Base-by-base conservation (phyloP, 2,888 invertebrate species). In the Pseudococcus viburni region DNA sequence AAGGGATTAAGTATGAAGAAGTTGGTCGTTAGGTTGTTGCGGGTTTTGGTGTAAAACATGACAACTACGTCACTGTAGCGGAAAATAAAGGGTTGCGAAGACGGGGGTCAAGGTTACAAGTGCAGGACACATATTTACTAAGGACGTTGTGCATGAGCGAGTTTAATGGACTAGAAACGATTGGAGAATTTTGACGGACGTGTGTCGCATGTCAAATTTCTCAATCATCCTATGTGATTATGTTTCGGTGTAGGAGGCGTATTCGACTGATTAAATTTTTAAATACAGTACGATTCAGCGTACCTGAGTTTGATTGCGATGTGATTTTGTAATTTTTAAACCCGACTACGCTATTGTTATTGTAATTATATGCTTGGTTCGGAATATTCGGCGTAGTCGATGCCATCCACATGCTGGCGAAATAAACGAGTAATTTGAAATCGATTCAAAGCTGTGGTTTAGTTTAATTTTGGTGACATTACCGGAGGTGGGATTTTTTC, bases 191-290 rank as follows among this genome's bases (percentile, higher is more conserved):
- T 80, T 80, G 80, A 80, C 9, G 15, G 42, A 80, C 80, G 80
- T 80, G 80, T 80, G 80, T 80, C 80, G 80, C 42, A 73, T 73
- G 68, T 73, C 68, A 33, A 59, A 59, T 59, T 73, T 73, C 26
- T 9, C 33, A 15, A 11, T 33, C 11, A 33, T 33, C 11, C 33
- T 73, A 73, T 33, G 33, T 33, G 68, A 64, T 64, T 64, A 64
- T 22, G 19, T 64, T 51, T 64, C 11, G 59, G 59, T n/a, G 2
- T 33, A 73, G 59, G 68, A 73, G 33, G 68, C 68, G 68, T 73
- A 33, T 15, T 26, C 12, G 68, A 6, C 8, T 15, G 68, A 73
- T 73, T 73, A 73, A 73, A 22, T 73, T 73, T 73, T 73, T 33
- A 3, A 33, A 73, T 9, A 12, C 11, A 5, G 68, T 26, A 33